Percentiles rank a stretch among this genome's conserved stretches.
phyloP scores from a whole-genome alignment of 2,113 vertebrate genomes.

The Charadrius vociferus region DNA sequence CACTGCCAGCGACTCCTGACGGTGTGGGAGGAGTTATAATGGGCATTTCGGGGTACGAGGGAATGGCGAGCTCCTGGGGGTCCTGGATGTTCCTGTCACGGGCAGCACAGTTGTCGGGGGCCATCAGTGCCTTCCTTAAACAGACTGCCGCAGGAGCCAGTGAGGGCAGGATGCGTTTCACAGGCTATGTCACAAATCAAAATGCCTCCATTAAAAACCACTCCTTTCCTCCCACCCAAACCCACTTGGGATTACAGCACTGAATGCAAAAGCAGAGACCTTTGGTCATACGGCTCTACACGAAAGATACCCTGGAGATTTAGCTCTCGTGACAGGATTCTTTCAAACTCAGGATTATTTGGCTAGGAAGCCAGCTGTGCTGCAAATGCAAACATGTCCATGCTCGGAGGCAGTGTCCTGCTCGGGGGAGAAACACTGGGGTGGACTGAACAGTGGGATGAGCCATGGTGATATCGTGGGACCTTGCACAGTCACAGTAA shows the following conservation, averaged over 20 bases:
- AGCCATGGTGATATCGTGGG: accelerated
- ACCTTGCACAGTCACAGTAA: background rate
- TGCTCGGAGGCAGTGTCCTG: background rate
- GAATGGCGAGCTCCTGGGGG: accelerated
- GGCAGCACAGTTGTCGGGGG: background rate
- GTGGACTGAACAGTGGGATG: background rate
- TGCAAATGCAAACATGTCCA: background rate
- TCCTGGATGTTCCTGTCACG: background rate
- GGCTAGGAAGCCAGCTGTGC: background rate
- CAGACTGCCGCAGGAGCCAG: accelerated
- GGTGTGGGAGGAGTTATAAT: background rate
- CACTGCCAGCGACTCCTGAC: too few relatives aligned
- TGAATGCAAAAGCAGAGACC: background rate
- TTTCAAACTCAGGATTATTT: background rate
- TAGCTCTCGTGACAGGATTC: background rate
- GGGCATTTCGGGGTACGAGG: background rate
- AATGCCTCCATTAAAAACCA: background rate
- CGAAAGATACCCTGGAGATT: background rate
- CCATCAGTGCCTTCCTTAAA: background rate
- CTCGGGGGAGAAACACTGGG: too few relatives aligned
- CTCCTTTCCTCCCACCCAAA: background rate
- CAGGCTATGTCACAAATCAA: background rate
- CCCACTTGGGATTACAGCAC: background rate
- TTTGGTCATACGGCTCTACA: background rate
- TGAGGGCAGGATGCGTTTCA: background rate